Evolutionary conservation across 1,140 invertebrate species (phyloP).

Genomic region (Drosophila tani): DNA sequence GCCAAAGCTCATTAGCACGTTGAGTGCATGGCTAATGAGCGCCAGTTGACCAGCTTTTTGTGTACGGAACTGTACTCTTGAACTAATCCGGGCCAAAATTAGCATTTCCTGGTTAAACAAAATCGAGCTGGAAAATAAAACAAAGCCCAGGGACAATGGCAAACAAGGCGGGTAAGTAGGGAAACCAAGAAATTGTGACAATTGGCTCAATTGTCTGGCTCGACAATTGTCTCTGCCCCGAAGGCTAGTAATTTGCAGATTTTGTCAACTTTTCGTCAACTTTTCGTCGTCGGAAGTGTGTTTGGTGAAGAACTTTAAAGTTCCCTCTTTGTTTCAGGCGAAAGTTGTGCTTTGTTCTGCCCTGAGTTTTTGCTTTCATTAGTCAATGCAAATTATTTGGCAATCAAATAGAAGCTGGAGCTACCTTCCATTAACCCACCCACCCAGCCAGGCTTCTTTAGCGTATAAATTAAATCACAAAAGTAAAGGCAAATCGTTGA

Average conservation of each 20-base stretch:
- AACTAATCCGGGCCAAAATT: conserved; percentile 56
- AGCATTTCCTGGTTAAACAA: conserved; percentile 56
- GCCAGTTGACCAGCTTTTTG: conserved; percentile 33
- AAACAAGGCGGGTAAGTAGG: conserved; percentile 18
- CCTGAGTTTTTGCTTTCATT: conserved; percentile 56
- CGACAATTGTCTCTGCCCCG: conserved; percentile 41
- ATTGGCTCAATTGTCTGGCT: conserved; percentile 62
- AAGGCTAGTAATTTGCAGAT: conserved; percentile 54
- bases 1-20: conserved; percentile 67
- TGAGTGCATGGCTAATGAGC: conserved; percentile 70
- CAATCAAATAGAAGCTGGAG: conserved; percentile 48
- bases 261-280: conserved; percentile 60
- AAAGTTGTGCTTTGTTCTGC: conserved; percentile 33
- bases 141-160: conserved; percentile 46
- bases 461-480: conserved; percentile 75
- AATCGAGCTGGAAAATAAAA: conserved; percentile 42
- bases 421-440: conserved; percentile 37
- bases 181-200: conserved; percentile 64
- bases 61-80: conserved; percentile 27
- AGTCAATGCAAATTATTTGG: conserved; percentile 75
- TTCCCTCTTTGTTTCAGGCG: conserved; percentile 16
- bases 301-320: conserved; percentile 42
- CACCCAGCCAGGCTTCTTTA: conserved; percentile 5
- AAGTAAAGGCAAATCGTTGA: conserved; percentile 60
- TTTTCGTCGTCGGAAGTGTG: conserved; percentile 38